A percentile compares a stretch with the other conserved stretches of the same genome.
Evolutionary conservation across 2,113 vertebrate species (phyloP).

Genomic region (Triplophysa rosa): DNA sequence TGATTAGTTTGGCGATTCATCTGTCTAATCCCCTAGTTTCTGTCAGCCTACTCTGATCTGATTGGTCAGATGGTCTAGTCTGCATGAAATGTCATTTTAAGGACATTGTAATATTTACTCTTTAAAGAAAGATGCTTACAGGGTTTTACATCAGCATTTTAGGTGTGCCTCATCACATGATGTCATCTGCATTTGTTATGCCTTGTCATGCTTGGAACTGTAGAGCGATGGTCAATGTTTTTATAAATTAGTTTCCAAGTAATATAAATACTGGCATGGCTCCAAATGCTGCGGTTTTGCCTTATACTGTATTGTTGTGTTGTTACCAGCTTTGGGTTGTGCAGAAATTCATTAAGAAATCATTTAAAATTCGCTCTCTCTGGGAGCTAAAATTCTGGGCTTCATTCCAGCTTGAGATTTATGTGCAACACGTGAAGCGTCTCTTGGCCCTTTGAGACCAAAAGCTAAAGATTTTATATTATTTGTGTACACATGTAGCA

Average conservation of each 20-base stretch:
- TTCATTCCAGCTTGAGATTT: conserved; percentile 40
- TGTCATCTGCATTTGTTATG: too few species aligned
- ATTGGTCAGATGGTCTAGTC: too few species aligned
- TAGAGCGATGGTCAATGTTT: too few species aligned
- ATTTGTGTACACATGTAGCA: conserved; percentile 46
- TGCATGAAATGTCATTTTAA: too few species aligned
- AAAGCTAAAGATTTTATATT: conserved; percentile 36
- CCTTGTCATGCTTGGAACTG: neutral
- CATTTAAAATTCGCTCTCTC: conserved; percentile 25
- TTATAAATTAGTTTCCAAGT: neutral
- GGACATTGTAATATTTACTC: too few species aligned
- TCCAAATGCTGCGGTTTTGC: conserved; percentile 4
- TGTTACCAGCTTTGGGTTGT: conserved; percentile 22
- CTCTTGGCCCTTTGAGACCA: conserved; percentile 8
- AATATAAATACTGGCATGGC: neutral
- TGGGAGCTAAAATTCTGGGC: conserved; percentile 35
- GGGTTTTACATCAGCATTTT: too few species aligned
- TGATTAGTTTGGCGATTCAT: too few species aligned
- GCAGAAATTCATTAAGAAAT: conserved; percentile 52
- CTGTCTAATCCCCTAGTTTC: too few species aligned
- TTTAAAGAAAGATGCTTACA: too few species aligned
- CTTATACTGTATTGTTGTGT: conserved; percentile 17
- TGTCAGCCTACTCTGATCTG: too few species aligned
- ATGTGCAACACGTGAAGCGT: neutral
- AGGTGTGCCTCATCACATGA: too few species aligned